Conservation (phyloP, 2,113 vertebrate species). For the Lepus europaeus region DNA sequence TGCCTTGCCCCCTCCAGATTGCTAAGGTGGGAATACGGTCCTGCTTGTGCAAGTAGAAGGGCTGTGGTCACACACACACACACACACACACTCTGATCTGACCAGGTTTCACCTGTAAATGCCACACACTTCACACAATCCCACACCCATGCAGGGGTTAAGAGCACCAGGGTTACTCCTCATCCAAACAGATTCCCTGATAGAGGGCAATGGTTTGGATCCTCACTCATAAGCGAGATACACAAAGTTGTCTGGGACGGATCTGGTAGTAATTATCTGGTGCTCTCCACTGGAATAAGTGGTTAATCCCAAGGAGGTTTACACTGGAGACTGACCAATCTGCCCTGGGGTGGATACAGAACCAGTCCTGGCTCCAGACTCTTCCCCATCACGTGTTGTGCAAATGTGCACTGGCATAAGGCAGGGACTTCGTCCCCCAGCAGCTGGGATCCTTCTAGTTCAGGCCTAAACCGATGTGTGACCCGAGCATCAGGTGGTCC, state of each 20-base stretch:
- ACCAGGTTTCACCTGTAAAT: not conserved
- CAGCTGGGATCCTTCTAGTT: slow-evolving; percentile 14
- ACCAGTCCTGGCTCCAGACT: slow-evolving; percentile 77
- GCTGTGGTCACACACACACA: too few relatives aligned
- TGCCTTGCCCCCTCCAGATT: not conserved
- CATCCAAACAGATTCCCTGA: not conserved
- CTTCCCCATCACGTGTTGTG: slow-evolving; percentile 73
- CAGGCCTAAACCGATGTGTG: slow-evolving; percentile 69
- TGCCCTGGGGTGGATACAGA: slow-evolving; percentile 74
- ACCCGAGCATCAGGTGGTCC: slow-evolving; percentile 63
- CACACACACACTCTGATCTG: not conserved
- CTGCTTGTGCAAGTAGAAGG: not conserved
- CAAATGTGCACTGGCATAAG: slow-evolving; percentile 79
- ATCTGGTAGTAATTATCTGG: slow-evolving; percentile 85
- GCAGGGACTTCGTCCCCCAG: slow-evolving; percentile 61
- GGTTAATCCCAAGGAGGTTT: slow-evolving; percentile 86
- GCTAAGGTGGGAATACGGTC: not conserved
- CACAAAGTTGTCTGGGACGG: slow-evolving; percentile 18
- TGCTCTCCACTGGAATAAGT: slow-evolving; percentile 82
- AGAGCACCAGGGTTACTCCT: not conserved
- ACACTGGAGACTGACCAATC: slow-evolving; percentile 84
- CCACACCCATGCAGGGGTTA: not conserved
- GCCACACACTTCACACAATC: not conserved
- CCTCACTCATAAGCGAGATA: slow-evolving; percentile 4
- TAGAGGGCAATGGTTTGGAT: not conserved